Conservation (phyloP, 1,140 invertebrate genomes). For the Brachionus rubens region DNA sequence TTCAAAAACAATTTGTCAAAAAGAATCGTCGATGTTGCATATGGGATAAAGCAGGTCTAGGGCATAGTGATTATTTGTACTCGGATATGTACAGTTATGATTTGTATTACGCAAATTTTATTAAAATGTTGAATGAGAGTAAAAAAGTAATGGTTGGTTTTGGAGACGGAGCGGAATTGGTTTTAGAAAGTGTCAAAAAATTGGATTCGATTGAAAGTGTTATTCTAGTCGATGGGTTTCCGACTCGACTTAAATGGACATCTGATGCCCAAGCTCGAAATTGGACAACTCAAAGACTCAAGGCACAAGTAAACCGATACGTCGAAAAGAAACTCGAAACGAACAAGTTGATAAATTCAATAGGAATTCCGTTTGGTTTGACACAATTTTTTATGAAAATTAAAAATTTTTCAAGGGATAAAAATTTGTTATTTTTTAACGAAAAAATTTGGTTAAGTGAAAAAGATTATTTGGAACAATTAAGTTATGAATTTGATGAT, state of each 20-base stretch:
- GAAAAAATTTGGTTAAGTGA: conserved; percentile 31
- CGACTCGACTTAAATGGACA: not conserved
- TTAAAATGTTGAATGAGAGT: not conserved
- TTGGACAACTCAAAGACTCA: not conserved
- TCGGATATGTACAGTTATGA: conserved; percentile 4
- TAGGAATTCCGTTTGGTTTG: not conserved
- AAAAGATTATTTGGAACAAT: not conserved
- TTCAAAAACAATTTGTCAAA: conserved; percentile 15
- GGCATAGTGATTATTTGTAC: conserved; percentile 20
- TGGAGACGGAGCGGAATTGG: not conserved
- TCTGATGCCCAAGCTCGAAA: not conserved
- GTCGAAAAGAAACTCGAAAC: not conserved
- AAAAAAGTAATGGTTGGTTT: not conserved
- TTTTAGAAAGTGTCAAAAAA: not conserved
- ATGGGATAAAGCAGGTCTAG: conserved; percentile 29
- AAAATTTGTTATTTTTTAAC: not conserved
- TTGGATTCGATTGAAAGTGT: not conserved
- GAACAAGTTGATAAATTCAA: not conserved
- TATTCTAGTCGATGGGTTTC: not conserved
- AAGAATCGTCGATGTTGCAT: not conserved
- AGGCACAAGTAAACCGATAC: not conserved
- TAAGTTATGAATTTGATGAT: not conserved
- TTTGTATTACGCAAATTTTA: not conserved
- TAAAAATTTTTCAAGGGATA: not conserved
- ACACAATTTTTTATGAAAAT: not conserved